Evolutionary conservation across 2,113 vertebrate species (phyloP).

Genomic region (Hippocampus zosterae): DNA sequence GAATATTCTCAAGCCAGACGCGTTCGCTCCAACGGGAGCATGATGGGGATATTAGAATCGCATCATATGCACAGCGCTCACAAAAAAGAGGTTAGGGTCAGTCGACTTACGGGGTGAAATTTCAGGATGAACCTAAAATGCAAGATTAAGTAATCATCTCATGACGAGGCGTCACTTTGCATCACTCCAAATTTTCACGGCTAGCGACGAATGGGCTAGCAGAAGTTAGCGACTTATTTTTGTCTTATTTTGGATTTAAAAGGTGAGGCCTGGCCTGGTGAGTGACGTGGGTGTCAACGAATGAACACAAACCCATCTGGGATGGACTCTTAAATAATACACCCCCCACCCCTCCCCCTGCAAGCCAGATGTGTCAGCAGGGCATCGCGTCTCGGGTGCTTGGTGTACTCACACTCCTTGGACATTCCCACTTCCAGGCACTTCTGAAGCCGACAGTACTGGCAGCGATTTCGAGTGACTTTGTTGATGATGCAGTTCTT

Average conservation of each 20-base stretch:
- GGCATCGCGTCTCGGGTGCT: constrained; percentile 12
- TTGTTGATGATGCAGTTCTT: constrained; percentile 99
- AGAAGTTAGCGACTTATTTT: too few relatives aligned
- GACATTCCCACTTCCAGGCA: constrained; percentile 99
- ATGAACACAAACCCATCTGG: neutral
- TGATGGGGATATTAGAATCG: neutral
- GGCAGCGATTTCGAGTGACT: constrained; percentile 98
- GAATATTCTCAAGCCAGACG: neutral
- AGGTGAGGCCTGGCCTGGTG: neutral
- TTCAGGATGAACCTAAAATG: neutral
- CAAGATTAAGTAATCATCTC: too few relatives aligned
- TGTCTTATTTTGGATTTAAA: too few relatives aligned
- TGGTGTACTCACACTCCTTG: constrained; percentile 89
- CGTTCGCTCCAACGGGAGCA: neutral
- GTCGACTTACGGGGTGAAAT: too few relatives aligned
- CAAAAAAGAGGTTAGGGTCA: too few relatives aligned
- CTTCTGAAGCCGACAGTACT: constrained; percentile 98
- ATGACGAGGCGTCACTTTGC: too few relatives aligned
- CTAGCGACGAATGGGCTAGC: too few relatives aligned
- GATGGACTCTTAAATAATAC: constrained; percentile 15
- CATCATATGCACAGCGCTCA: neutral
- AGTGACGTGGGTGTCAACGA: neutral
- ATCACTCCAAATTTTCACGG: too few relatives aligned
- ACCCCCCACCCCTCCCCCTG: neutral
- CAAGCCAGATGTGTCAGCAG: neutral